Conservation (phyloP, 2,888 invertebrate species). For the Artemia sinica region DNA sequence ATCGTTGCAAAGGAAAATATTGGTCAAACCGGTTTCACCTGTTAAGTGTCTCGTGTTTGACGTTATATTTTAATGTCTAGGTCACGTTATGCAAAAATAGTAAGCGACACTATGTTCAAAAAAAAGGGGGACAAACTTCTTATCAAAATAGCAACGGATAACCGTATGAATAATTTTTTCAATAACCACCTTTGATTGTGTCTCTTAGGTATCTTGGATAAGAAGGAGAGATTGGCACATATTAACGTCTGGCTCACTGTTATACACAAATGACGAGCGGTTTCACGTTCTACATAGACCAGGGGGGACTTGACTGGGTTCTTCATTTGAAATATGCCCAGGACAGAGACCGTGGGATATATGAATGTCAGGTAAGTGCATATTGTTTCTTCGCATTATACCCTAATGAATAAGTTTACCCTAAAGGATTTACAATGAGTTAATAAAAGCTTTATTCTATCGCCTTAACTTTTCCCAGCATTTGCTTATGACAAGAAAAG, state of each 20-base stretch:
- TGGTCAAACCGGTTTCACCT: too few species aligned
- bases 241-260: slow-evolving; percentile 19
- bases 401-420: neutral
- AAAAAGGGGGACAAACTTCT: too few species aligned
- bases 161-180: too few species aligned
- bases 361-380: slow-evolving; percentile 22
- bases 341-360: slow-evolving; percentile 19
- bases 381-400: neutral
- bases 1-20: too few species aligned
- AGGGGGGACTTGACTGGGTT: slow-evolving; percentile 21
- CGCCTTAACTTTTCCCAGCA: too few species aligned
- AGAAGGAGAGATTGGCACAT: slow-evolving; percentile 22
- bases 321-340: slow-evolving; percentile 20
- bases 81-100: too few species aligned
- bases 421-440: neutral
- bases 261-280: slow-evolving; percentile 21
- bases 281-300: slow-evolving; percentile 22
- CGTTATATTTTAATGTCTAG: too few species aligned
- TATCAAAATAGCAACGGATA: too few species aligned
- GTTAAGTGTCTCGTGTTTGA: too few species aligned
- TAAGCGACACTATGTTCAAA: too few species aligned
- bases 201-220: slow-evolving; percentile 20
- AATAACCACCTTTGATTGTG: neutral
- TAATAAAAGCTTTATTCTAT: too few species aligned
- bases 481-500: too few species aligned